Base-by-base conservation (phyloP, 2,113 vertebrate species). In the Solenodon paradoxus region DNA sequence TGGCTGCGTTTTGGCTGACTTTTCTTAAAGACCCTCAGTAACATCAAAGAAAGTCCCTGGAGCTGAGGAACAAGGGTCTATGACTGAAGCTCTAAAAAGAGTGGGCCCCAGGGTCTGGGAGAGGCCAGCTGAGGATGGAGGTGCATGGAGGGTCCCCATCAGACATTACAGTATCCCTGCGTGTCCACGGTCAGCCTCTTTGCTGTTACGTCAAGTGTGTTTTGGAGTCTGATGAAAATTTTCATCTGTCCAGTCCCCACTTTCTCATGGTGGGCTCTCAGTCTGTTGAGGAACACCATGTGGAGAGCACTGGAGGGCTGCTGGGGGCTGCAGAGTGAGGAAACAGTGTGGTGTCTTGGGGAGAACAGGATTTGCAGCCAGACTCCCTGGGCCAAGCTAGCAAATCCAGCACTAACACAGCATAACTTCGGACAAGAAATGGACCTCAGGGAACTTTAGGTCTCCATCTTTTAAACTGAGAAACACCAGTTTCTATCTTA, bases 1-100 rank as follows among this genome's bases (percentile, higher is more conserved):
- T 35, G 96, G 96, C 96, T 94, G 94, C 96, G 97, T 96, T 97
- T 96, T 90, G 96, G 96, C 55, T 98, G 98, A 97, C 98, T 97
- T 98, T 97, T 98, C 81, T 96, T 91, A 93, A 88, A 61, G 97
- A 94, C 96, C 97, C 90, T 87, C 85, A 81, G 83, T 79, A 95
- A 96, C 95, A 97, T 92, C 94, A 97, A 96, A 93, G 88, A 94
- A 81, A 38, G 77, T 64, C 95, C 95, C 40, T 64, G 84, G 53
- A 55, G 66, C 90, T 5, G 13, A 97, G 97, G 97, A 95, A 95
- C 95, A 95, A 97, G 92, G 1, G 53, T 96, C 86, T 81, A 74
- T 80, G 82, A 80, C 78, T 86, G 92, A 85, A 66, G 53, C 71
- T 95, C 72, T 64, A 66, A 86, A 20, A 24, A 40, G 89, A 49